Evolutionary conservation across 2,797 vertebrate genomes (phyloP).

Genomic region (Chaenodraco wilsoni): DNA sequence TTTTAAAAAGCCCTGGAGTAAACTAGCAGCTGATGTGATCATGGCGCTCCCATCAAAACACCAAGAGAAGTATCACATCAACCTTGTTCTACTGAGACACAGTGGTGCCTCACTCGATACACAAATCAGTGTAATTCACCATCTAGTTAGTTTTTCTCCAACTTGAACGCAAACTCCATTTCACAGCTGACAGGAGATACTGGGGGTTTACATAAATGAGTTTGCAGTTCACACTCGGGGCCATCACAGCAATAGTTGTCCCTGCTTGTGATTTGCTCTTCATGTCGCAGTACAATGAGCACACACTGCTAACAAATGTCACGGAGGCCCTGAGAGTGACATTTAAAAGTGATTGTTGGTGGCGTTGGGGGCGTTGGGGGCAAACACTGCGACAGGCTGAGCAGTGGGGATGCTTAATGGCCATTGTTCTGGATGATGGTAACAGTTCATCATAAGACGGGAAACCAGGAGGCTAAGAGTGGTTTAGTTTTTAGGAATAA

Average conservation of each 20-base stretch:
- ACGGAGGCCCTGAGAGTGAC: conserved; percentile 1
- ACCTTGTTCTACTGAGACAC: neutral
- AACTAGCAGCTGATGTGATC: conserved; percentile 10
- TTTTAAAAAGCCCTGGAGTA: neutral
- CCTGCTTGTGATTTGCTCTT: neutral
- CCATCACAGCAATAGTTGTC: neutral
- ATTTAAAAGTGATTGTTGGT: neutral
- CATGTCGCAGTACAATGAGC: neutral
- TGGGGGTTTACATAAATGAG: conserved; percentile 12
- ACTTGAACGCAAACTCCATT: conserved; percentile 38
- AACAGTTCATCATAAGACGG: neutral
- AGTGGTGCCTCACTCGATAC: conserved; percentile 5
- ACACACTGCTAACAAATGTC: conserved; percentile 19
- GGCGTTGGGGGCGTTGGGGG: conserved; percentile 19
- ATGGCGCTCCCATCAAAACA: neutral
- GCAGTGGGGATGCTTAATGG: neutral
- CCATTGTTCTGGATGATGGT: neutral
- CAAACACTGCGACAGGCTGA: conserved; percentile 20
- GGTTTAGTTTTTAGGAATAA: neutral
- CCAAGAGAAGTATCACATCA: neutral
- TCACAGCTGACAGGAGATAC: conserved; percentile 33
- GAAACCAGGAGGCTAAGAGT: neutral
- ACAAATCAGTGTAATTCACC: conserved; percentile 23
- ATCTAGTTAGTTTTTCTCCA: conserved; percentile 21
- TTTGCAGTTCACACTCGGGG: conserved; percentile 16